Evolutionary conservation across 2,797 vertebrate species (phyloP), one percentile per base, ranked within the genome.

Genomic region (Amphiprion clarkii): DNA sequence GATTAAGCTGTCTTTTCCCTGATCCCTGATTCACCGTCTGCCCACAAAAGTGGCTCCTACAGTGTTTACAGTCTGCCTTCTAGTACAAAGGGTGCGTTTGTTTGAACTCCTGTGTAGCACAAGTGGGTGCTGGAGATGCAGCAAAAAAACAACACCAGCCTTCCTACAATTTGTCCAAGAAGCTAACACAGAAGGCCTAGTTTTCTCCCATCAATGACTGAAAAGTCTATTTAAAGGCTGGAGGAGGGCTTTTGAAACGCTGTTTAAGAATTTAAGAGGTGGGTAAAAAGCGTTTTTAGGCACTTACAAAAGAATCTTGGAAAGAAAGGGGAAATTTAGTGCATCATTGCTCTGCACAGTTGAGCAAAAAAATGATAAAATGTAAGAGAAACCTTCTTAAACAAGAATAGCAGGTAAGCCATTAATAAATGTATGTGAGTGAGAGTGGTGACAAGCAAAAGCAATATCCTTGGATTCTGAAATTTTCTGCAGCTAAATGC

Each of bases 41-140:
- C n/a, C 68, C 25, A 61, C 49, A 66, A 40, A 71, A 48, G 31
- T 40, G 23, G 23, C 62, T 49, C 59, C 25, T 11, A 29, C 56
- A 56, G 8, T 51, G n/a, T 61, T 55, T 44, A 14, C 46, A 54
- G 2, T 51, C 17, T 65, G 27, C 31, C 49, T 25, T 36, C 19
- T 55, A 25, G 25, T 51, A 61, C 62, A 66, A 66, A 78, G 44
- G 52, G 40, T 49, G 33, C 19, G 39, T 59, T 42, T 60, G 52
- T 27, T 53, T 60, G 21, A 27, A 25, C 16, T 6, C 11, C 14
- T 39, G 23, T 23, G n/a, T 5, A 19, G 68, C 57, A 67, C 25
- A 49, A 60, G 67, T 71, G 11, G 33, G 33, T 48, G 21, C 56
- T 27, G 44, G 16, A n/a, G 29, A 64, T 27, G 40, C 14, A 65